phyloP scores from a whole-genome alignment of 2,113 vertebrate species.

The Stigmatopora nigra region DNA sequence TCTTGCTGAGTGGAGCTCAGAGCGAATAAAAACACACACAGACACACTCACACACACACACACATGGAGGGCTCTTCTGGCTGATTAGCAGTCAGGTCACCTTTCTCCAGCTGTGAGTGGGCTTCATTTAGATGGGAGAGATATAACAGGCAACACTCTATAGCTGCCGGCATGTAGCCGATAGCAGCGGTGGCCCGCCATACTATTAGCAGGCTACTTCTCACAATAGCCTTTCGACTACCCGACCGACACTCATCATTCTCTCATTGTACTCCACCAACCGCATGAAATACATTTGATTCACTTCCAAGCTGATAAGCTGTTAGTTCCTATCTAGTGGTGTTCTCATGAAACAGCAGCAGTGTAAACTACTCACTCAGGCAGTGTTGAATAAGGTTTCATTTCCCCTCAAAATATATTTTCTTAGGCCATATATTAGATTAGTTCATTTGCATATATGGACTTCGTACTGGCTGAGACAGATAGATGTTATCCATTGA shows the following conservation, averaged over 20 bases:
- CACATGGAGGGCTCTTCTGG: slow-evolving; percentile 31
- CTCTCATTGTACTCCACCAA: slow-evolving; percentile 24
- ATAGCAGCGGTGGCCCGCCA: slow-evolving; percentile 38
- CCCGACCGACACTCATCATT: slow-evolving; percentile 6
- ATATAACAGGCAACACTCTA: slow-evolving; percentile 58
- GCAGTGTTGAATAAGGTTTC: not conserved
- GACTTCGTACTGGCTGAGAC: slow-evolving; percentile 7
- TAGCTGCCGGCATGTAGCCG: slow-evolving; percentile 46
- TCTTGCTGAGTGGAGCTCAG: slow-evolving; percentile 38
- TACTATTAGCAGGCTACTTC: slow-evolving; percentile 28
- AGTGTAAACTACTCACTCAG: not conserved
- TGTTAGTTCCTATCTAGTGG: slow-evolving; percentile 9
- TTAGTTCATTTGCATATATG: slow-evolving; percentile 34
- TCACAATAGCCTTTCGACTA: slow-evolving; percentile 22
- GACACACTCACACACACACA: slow-evolving; percentile 28
- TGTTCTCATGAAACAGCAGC: not conserved
- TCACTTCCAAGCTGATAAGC: slow-evolving; percentile 14
- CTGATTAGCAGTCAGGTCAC: slow-evolving; percentile 69
- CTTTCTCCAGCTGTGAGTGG: slow-evolving; percentile 66
- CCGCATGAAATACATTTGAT: slow-evolving; percentile 9
- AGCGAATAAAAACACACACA: slow-evolving; percentile 12
- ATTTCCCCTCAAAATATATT: not conserved
- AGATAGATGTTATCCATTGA: slow-evolving; percentile 17
- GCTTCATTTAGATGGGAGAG: slow-evolving; percentile 60
- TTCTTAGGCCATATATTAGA: not conserved